Conservation (phyloP, 2,113 vertebrate species). For the Colinus virginianus region DNA sequence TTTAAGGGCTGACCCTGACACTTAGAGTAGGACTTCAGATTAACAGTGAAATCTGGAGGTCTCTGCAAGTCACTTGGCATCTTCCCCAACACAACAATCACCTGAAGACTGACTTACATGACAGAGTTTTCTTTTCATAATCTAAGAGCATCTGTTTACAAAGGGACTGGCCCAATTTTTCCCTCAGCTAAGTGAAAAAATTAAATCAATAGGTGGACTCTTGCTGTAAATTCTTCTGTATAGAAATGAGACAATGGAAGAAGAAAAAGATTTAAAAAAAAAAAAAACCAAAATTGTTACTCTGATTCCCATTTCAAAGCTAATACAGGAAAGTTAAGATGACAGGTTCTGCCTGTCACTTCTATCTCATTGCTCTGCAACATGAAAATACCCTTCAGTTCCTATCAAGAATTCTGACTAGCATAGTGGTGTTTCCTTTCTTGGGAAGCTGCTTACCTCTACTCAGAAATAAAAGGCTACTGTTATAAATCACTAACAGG, state of each 20-base stretch:
- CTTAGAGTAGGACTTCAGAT: neutral
- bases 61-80: neutral
- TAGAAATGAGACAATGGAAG: neutral
- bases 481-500: neutral
- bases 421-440: neutral
- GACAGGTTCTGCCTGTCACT: neutral
- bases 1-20: neutral
- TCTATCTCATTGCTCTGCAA: neutral
- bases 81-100: neutral
- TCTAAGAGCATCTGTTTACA: neutral
- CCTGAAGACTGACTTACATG: neutral
- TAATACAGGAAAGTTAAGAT: neutral
- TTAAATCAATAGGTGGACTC: neutral
- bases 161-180: neutral
- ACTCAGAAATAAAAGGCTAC: neutral
- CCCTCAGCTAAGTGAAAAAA: neutral
- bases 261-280: neutral
- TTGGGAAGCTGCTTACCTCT: neutral
- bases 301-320: neutral
- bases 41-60: neutral
- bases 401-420: neutral
- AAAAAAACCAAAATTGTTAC: too few species aligned
- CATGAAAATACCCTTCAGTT: neutral
- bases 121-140: neutral
- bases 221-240: neutral